phyloP scores from a whole-genome alignment of 2,797 vertebrate genomes.

The Sebastes trivittatus region DNA sequence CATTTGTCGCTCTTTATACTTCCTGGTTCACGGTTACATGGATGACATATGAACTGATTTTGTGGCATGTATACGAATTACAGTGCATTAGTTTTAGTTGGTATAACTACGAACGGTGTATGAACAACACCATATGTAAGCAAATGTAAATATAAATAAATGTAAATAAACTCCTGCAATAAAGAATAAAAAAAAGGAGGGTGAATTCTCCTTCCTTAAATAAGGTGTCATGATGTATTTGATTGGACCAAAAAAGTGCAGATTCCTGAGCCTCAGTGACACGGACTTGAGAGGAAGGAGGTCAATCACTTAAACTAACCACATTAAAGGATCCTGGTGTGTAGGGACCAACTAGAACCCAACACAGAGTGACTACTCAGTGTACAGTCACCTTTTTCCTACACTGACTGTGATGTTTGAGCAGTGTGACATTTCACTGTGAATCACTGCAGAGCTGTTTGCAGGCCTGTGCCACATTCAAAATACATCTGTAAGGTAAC shows the following conservation, averaged over 20 bases:
- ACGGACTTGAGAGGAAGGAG: background rate
- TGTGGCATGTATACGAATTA: background rate
- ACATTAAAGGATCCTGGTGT: background rate
- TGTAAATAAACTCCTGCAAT: background rate
- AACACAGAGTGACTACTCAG: background rate
- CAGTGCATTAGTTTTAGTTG: background rate
- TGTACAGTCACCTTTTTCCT: background rate
- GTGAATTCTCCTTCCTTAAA: background rate
- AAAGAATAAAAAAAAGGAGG: background rate
- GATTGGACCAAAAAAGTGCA: background rate
- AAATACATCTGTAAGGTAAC: background rate
- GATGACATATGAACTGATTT: too few species aligned
- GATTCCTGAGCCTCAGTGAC: background rate
- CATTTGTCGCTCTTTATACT: too few species aligned
- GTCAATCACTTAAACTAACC: background rate
- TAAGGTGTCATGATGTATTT: background rate
- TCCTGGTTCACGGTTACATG: too few species aligned
- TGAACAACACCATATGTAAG: background rate
- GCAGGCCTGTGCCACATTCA: background rate
- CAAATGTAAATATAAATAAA: background rate
- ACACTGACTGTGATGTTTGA: background rate
- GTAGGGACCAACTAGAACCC: background rate
- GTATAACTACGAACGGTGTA: background rate
- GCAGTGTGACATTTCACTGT: constrained; percentile 5
- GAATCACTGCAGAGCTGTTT: constrained; percentile 10